Base-by-base conservation (phyloP, 2,888 invertebrate genomes). In the Trimorus sp. region DNA sequence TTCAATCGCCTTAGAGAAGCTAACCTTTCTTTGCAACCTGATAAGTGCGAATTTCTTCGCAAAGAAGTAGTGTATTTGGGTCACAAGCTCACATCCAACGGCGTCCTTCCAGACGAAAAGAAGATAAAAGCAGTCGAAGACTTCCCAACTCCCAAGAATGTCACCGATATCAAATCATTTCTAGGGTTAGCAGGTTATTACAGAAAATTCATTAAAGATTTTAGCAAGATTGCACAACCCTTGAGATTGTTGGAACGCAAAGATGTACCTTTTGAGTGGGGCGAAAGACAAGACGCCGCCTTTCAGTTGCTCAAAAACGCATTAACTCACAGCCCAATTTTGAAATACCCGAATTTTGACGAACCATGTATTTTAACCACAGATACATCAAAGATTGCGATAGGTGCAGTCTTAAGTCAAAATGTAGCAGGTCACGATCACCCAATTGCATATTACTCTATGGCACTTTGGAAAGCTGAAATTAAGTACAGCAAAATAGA, bases 21-120 rank as follows among this genome's bases (percentile, higher is more conserved):
- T 0, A 70, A 82, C 36, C 16, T 84, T 0, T 81, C 82, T 14
- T 56, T 86, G 1, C 84, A 86, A 51, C 84, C 85, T 73, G n/a
- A n/a, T n/a, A n/a, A n/a, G n/a, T n/a, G n/a, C n/a, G n/a, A n/a
- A n/a, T n/a, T n/a, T n/a, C n/a, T 87, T 36, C 63, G 84, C 11
- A 83, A 83, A 65, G 87, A 87, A 84, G 85, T 86, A 1, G 79
- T 40, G 45, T 89, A 86, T 58, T 71, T 86, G 70, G 88, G 87
- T 12, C 87, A 86, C 70, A 56, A 85, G 0, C 71, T 75, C 65
- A 42, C 71, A 0, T 59, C 59, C 8, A 56, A 88, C 1, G 89
- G 88, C 7, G 84, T 89, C 0, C 70, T 73, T 68, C 71, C 71
- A 0, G 71, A 71, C 11, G 36, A 51, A 8, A 6, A 7, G 11